Evolutionary conservation across 2,113 vertebrate genomes (phyloP).

Genomic region (Bubo scandiacus): DNA sequence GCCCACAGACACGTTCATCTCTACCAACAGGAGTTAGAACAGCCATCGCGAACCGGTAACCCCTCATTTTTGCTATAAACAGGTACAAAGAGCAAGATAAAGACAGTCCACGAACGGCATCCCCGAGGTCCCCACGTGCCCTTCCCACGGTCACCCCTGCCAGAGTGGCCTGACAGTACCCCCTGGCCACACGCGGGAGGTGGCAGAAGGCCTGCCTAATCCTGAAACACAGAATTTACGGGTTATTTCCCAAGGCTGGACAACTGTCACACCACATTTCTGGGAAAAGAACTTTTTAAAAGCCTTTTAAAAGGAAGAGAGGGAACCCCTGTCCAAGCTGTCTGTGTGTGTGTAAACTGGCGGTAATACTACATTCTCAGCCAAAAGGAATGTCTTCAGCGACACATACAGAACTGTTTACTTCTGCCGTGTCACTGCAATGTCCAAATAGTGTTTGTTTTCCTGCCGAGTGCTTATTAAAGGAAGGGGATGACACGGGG

Average conservation of each 20-base stretch:
- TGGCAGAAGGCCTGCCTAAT: not conserved
- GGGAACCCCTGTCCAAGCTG: not conserved
- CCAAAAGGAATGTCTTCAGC: too few species aligned
- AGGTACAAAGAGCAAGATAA: too few species aligned
- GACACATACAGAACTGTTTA: too few species aligned
- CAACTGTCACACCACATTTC: not conserved
- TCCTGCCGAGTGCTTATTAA: not conserved
- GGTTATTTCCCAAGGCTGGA: not conserved
- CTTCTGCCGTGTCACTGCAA: not conserved
- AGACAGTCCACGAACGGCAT: rapidly evolving
- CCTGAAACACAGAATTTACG: not conserved
- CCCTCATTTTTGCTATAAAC: rapidly evolving
- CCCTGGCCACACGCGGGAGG: not conserved
- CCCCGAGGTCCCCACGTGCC: rapidly evolving
- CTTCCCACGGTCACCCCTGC: not conserved
- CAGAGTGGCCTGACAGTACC: not conserved
- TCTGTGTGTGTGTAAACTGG: not conserved
- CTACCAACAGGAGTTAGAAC: not conserved
- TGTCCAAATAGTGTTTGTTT: not conserved
- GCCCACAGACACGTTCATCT: rapidly evolving
- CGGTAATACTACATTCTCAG: not conserved
- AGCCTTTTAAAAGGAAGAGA: too few species aligned
- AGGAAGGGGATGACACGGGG: not conserved
- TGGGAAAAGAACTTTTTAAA: not conserved
- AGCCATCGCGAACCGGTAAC: not conserved